A percentile compares a stretch with the other conserved stretches of the same genome.
Evolutionary conservation across 2,113 vertebrate genomes (phyloP).

Genomic region (Serilophus lunatus): DNA sequence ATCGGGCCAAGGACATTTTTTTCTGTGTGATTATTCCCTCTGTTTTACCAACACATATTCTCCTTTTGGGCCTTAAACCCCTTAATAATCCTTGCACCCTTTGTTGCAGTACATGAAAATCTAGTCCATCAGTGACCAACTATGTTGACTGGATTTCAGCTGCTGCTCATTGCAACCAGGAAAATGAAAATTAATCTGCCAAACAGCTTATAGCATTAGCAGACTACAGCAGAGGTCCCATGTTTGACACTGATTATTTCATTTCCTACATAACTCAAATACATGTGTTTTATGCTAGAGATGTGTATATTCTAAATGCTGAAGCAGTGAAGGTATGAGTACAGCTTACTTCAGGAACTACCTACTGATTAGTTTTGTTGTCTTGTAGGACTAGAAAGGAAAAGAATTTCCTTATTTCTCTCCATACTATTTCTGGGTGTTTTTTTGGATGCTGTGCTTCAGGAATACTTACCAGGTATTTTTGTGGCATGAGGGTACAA

Average conservation of each 20-base stretch:
- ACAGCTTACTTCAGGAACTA: not conserved
- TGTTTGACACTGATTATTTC: not conserved
- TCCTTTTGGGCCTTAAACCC: conserved; percentile 52
- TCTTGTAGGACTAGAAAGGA: not conserved
- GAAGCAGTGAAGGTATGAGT: not conserved
- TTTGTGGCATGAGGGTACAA: not conserved
- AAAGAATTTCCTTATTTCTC: not conserved
- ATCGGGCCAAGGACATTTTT: not conserved
- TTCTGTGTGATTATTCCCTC: not conserved
- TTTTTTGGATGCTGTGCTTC: not conserved
- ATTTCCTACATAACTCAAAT: not conserved
- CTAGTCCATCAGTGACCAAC: not conserved
- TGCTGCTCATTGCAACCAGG: not conserved
- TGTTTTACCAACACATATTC: not conserved
- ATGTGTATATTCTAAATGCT: not conserved
- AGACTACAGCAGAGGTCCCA: not conserved
- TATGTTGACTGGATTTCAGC: not conserved
- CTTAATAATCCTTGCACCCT: not conserved
- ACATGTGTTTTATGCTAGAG: not conserved
- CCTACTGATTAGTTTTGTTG: not conserved
- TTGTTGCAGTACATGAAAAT: not conserved
- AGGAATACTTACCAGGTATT: not conserved
- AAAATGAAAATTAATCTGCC: not conserved
- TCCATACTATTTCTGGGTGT: not conserved
- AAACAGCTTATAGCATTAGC: not conserved